Evolutionary conservation across 2,797 vertebrate genomes (phyloP), one percentile per base, ranked within the genome.

Genomic region (Propithecus perrieri): DNA sequence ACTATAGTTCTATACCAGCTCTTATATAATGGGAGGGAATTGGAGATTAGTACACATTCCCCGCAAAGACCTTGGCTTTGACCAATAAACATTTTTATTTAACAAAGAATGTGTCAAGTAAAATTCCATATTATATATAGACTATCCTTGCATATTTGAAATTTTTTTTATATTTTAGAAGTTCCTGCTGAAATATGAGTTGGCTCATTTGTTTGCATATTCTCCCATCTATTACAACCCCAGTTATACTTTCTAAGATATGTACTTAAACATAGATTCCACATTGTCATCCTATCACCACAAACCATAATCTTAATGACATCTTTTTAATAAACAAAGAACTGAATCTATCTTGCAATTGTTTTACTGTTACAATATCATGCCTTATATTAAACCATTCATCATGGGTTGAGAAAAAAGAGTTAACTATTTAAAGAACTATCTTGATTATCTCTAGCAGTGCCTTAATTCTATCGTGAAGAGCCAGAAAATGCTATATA

Each of bases 71-170:
- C 1, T 67, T 89, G 6, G 4, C 33, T 72, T 76, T 95, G 75
- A 20, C 24, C 30, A 41, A 46, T 18, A 72, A n/a, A 9, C 12
- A 61, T 65, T 83, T 84, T 87, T 28, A 78, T 74, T 88, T 96
- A 91, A 30, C 14, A 95, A 80, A 35, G 35, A 85, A 41, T 75
- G 75, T 95, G 50, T 83, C 33, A 90, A 95, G 61, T 88, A 91
- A 95, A 95, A 93, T 69, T 72, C 13, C 20, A 30, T 71, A 7
- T 35, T 50, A 59, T 14, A 22, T 74, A 5, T 38, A 65, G n/a
- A 78, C 5, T 75, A 14, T 28, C 18, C 50, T 48, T 67, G 38
- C 30, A n/a, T 74, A 85, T 63, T 85, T 90, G 24, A 80, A 20
- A 22, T 48, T 22, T 57, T 71, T 69, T 96, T 88, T 85, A 43